Evolutionary conservation across 2,888 invertebrate genomes (phyloP).

Genomic region (Cephalotes varians): DNA sequence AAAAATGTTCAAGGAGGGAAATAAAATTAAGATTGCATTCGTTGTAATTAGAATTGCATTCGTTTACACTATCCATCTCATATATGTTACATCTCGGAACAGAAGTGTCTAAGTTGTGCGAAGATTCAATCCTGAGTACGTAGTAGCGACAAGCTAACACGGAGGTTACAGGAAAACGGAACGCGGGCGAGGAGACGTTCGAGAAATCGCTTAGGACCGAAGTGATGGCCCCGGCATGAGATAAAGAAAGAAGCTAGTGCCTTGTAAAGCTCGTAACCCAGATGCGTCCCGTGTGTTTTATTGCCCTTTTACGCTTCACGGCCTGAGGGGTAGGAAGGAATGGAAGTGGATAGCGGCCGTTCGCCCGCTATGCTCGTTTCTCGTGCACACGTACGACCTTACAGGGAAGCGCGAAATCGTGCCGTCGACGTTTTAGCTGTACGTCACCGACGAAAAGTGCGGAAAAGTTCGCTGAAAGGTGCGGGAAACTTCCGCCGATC

Average conservation of each 20-base stretch:
- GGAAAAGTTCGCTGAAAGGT: conserved; percentile 49
- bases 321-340: conserved; percentile 68
- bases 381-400: conserved; percentile 35
- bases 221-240: conserved; percentile 70
- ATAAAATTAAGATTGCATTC: not conserved
- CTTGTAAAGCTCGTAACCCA: conserved; percentile 84
- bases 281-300: conserved; percentile 84
- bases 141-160: conserved; percentile 23
- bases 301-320: conserved; percentile 81
- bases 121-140: conserved; percentile 18
- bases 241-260: conserved; percentile 81
- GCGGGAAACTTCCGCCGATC: conserved; percentile 44
- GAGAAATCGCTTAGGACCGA: conserved; percentile 78
- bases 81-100: not conserved
- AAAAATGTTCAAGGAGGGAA: not conserved
- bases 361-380: conserved; percentile 52
- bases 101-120: not conserved
- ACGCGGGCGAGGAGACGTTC: conserved; percentile 61
- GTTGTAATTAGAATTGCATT: not conserved
- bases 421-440: conserved; percentile 43
- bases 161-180: conserved; percentile 42
- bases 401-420: conserved; percentile 37
- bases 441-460: conserved; percentile 32
- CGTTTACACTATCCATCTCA: no score
- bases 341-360: conserved; percentile 54